phyloP scores from a whole-genome alignment of 92 coral and sea anemone genomes.

The Epizoanthus illoricatus region DNA sequence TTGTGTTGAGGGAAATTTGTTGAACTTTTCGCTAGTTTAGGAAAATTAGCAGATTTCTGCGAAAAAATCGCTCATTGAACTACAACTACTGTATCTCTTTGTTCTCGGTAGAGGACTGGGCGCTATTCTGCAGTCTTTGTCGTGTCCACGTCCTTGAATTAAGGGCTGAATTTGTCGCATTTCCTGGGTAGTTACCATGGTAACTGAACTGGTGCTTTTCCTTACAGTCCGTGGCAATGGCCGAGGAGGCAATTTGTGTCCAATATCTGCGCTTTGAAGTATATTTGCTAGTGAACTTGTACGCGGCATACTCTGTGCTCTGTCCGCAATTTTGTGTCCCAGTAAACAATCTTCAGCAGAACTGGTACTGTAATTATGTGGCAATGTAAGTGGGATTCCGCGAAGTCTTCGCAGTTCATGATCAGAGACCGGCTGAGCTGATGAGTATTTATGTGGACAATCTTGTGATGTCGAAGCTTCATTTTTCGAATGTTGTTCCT shows the following conservation, averaged over 20 bases:
- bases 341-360: not conserved
- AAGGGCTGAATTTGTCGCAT: not conserved
- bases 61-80: not conserved
- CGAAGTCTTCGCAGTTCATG: not conserved
- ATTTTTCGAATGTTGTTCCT: not conserved
- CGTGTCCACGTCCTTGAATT: not conserved
- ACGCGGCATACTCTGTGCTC: not conserved
- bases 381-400: not conserved
- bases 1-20: not conserved
- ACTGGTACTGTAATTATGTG: not conserved
- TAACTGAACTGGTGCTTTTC: not conserved
- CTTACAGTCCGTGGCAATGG: constrained; percentile 1
- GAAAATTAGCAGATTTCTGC: not conserved
- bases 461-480: not conserved
- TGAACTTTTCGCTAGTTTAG: not conserved
- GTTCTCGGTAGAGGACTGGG: constrained; percentile 5
- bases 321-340: not conserved
- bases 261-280: not conserved
- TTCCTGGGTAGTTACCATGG: not conserved
- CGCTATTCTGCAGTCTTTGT: not conserved
- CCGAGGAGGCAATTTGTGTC: not conserved
- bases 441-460: not conserved
- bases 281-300: not conserved
- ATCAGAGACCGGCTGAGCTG: not conserved
- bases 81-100: constrained; percentile 2